phyloP scores from a whole-genome alignment of 2,797 vertebrate species.

The Artibeus lituratus region DNA sequence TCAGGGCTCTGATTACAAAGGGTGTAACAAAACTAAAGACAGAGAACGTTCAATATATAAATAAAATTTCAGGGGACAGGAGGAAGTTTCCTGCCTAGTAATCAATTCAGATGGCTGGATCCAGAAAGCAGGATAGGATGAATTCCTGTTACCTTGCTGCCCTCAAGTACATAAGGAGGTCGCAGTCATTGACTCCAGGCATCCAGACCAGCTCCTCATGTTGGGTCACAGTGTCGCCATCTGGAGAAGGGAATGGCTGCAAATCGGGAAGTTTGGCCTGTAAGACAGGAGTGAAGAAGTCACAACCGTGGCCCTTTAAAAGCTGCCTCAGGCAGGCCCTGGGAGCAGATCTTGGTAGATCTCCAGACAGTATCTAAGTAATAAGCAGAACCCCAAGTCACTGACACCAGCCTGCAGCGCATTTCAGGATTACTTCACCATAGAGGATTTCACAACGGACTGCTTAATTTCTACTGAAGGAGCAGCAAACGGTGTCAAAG shows the following conservation, averaged over 20 bases:
- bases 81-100: too few relatives aligned
- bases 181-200: constrained; percentile 98
- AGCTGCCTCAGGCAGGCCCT: neutral
- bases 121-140: neutral
- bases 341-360: neutral
- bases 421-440: neutral
- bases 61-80: neutral
- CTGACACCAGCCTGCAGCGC: neutral
- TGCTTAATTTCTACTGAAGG: neutral
- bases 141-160: constrained; percentile 90
- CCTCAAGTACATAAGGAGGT: constrained; percentile 99
- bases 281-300: neutral
- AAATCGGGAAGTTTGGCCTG: constrained; percentile 99
- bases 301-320: neutral
- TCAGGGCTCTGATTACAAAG: neutral
- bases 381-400: neutral
- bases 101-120: neutral
- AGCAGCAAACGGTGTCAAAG: neutral
- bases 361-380: neutral
- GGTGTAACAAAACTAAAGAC: neutral
- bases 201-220: constrained; percentile 99
- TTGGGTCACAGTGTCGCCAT: constrained; percentile 93
- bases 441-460: neutral
- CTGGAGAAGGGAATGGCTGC: constrained; percentile 95
- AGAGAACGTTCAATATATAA: neutral